phyloP scores from a whole-genome alignment of 2,888 invertebrate species.

The Acanthosepion pharaonis region DNA sequence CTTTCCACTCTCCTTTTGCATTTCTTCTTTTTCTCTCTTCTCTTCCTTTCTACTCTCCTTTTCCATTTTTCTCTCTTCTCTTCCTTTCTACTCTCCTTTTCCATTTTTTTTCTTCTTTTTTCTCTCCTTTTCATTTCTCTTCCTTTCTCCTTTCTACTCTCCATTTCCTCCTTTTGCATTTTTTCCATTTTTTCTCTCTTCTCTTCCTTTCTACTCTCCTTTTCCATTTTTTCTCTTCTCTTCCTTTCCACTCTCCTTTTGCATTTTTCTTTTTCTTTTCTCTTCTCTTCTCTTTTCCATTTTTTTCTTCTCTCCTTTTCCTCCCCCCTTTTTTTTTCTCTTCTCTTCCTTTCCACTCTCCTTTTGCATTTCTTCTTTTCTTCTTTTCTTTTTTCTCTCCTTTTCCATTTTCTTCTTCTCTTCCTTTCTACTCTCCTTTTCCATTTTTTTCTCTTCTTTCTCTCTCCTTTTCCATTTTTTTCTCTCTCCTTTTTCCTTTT shows the following conservation, averaged over 20 bases:
- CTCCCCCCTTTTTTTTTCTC: no score
- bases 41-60: no score
- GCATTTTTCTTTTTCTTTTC: not conserved
- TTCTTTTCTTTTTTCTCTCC: not conserved
- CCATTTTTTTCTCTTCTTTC: accelerated
- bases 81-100: not conserved
- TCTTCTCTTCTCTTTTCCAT: no score
- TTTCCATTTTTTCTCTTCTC: not conserved
- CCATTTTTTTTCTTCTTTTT: not conserved
- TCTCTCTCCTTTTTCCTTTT: not conserved
- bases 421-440: not conserved
- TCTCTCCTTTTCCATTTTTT: not conserved
- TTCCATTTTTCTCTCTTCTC: not conserved
- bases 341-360: not conserved
- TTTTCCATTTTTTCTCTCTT: not conserved
- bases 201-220: no score
- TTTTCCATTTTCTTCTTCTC: no score
- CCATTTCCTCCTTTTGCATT: no score
- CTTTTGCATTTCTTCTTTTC: not conserved
- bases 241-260: not conserved
- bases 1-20: not conserved
- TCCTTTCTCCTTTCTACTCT: not conserved
- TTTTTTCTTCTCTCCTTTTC: no score
- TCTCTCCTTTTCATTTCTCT: not conserved
- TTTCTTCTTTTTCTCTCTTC: not conserved